Evolutionary conservation across 2,888 invertebrate genomes (phyloP).

Genomic region (Habroteleia sp.): DNA sequence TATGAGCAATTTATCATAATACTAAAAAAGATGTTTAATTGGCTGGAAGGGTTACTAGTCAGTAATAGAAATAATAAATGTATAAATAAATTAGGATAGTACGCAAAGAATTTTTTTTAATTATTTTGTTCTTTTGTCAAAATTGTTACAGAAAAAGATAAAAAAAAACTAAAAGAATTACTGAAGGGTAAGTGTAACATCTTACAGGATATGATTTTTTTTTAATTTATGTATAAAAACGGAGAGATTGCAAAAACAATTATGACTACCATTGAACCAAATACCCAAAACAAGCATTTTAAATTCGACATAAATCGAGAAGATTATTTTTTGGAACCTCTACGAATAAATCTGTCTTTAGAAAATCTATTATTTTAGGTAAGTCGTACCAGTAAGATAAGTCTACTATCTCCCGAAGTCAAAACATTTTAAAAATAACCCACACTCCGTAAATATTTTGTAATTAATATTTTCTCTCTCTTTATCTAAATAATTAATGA

Average conservation of each 20-base stretch:
- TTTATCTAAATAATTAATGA: no score
- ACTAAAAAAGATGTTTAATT: no score
- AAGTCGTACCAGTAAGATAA: conserved; percentile 52
- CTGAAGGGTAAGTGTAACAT: conserved; percentile 51
- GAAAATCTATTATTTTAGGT: conserved; percentile 30
- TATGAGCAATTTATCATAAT: no score
- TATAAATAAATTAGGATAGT: neutral
- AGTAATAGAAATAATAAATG: neutral
- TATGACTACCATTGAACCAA: conserved; percentile 11
- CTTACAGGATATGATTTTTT: conserved; percentile 48
- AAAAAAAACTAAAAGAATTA: conserved; percentile 57
- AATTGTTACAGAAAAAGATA: conserved; percentile 57
- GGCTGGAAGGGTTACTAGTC: conserved; percentile 31
- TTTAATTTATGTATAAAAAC: conserved; percentile 17
- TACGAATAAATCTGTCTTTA: conserved; percentile 21
- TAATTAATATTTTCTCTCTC: no score
- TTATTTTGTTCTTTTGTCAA: conserved; percentile 41
- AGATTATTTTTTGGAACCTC: conserved; percentile 39
- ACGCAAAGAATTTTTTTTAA: conserved; percentile 28
- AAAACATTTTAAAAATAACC: no score
- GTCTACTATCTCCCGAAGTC: neutral
- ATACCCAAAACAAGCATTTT: conserved; percentile 5
- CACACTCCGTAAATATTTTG: no score
- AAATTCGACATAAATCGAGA: conserved; percentile 6
- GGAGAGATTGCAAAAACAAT: conserved; percentile 43